A percentile compares a stretch with the other conserved stretches of the same genome.
Evolutionary conservation across 2,797 vertebrate genomes (phyloP).

Genomic region (Propithecus perrieri): DNA sequence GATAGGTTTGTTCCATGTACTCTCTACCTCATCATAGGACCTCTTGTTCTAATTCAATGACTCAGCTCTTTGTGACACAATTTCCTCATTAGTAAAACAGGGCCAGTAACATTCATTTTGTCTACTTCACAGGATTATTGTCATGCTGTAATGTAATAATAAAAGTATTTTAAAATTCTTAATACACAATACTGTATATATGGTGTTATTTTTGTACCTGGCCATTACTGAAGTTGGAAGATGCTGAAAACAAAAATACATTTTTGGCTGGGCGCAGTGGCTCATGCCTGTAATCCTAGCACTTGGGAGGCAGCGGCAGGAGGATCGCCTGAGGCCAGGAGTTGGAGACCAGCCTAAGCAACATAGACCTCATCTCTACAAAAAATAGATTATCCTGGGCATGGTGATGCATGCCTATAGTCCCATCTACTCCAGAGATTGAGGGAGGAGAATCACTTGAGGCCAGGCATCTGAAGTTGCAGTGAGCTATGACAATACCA

Average conservation of each 20-base stretch:
- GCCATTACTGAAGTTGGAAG: not conserved
- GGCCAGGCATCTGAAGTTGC: not conserved
- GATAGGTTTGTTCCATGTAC: not conserved
- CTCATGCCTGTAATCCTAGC: not conserved
- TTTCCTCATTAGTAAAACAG: not conserved
- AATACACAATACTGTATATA: not conserved
- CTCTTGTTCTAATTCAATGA: not conserved
- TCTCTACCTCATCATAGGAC: not conserved
- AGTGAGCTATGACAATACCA: not conserved
- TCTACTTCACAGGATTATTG: not conserved
- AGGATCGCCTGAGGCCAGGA: not conserved
- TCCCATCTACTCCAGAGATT: not conserved
- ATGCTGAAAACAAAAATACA: slow-evolving; percentile 10
- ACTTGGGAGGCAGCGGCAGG: not conserved
- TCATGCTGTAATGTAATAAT: not conserved
- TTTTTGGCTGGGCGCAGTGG: not conserved
- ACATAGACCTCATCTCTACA: not conserved
- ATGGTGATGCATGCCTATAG: not conserved
- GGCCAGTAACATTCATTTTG: not conserved
- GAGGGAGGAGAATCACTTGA: not conserved
- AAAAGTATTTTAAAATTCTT: not conserved
- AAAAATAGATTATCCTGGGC: not conserved
- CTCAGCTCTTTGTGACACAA: not conserved
- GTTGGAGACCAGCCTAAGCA: not conserved
- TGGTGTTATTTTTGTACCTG: not conserved